phyloP scores from a whole-genome alignment of 2,797 vertebrate species.

The Carduelis carduelis region DNA sequence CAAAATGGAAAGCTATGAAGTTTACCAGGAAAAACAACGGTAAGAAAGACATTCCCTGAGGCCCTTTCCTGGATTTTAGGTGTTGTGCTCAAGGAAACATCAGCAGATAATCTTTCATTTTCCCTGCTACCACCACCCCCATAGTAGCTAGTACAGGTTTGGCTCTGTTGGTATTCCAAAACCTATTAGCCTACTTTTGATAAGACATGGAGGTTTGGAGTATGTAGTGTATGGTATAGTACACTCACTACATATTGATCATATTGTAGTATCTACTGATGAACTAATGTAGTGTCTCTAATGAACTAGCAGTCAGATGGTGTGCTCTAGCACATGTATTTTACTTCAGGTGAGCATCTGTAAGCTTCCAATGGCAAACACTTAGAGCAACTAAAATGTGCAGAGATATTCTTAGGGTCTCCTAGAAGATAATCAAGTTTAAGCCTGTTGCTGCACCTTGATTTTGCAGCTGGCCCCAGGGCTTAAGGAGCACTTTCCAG shows the following conservation, averaged over 20 bases:
- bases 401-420: neutral
- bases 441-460: neutral
- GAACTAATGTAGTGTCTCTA: neutral
- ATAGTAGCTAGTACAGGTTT: neutral
- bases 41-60: neutral
- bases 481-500: neutral
- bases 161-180: neutral
- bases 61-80: neutral
- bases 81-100: neutral
- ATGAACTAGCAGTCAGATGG: neutral
- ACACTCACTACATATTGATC: neutral
- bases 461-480: neutral
- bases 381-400: neutral
- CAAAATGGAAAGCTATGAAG: neutral
- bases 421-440: neutral
- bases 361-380: neutral
- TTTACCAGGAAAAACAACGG: neutral
- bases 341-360: neutral
- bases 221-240: too few species aligned
- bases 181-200: neutral
- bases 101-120: neutral
- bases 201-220: neutral
- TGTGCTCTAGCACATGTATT: neutral
- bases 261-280: neutral
- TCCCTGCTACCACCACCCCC: accelerated